Percentiles rank a stretch among this genome's conserved stretches.
These are phyloP conservation scores for Trachurus trachurus DNA, from an alignment of 2,797 vertebrate species.

Conservation along the genomic window DNA sequence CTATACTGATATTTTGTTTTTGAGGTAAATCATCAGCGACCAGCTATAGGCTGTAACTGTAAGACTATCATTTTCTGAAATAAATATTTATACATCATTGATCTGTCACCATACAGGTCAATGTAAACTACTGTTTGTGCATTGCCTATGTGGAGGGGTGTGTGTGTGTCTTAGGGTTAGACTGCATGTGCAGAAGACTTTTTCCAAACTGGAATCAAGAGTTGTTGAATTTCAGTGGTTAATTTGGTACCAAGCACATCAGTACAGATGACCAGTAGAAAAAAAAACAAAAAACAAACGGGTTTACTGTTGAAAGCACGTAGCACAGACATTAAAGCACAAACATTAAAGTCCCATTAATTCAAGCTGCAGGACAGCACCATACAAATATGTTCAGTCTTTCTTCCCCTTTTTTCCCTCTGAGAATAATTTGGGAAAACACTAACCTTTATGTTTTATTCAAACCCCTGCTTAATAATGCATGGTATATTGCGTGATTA, in stretches of 20 bases:
- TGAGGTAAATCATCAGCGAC: neutral
- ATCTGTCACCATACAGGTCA: neutral
- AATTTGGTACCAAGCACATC: neutral
- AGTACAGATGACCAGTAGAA: neutral
- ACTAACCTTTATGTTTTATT: conserved; percentile 77
- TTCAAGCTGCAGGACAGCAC: conserved; percentile 42
- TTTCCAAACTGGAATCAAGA: neutral
- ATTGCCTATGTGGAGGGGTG: neutral
- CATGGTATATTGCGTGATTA: conserved; percentile 55
- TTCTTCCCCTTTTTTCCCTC: conserved; percentile 21
- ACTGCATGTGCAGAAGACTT: neutral
- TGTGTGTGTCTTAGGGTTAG: neutral
- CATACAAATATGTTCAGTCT: conserved; percentile 51
- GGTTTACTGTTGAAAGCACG: conserved; percentile 10
- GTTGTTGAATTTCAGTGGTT: neutral
- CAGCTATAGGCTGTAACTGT: neutral
- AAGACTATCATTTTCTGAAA: neutral
- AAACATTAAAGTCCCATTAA: conserved; percentile 44
- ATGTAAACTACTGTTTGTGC: neutral
- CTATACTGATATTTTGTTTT: too few relatives aligned
- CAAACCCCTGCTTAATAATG: conserved; percentile 72
- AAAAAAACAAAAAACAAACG: neutral
- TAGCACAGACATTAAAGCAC: too few relatives aligned
- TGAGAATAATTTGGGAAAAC: conserved; percentile 69
- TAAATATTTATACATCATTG: neutral